phyloP scores from a whole-genome alignment of 2,113 vertebrate genomes.

The Solea solea region DNA sequence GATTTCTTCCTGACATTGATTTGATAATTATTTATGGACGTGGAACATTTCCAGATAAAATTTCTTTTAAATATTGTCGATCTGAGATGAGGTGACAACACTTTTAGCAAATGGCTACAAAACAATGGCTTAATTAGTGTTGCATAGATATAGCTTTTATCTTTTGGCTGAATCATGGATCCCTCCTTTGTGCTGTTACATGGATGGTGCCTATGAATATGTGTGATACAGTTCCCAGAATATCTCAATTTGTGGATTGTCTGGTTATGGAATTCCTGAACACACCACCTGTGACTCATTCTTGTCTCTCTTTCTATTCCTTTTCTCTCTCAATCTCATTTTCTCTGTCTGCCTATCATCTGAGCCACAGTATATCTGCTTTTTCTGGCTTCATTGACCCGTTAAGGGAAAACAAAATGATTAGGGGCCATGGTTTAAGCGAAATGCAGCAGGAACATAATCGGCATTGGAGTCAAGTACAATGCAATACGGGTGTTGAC shows the following conservation, averaged over 20 bases:
- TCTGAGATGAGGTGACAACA: neutral
- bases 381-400: conserved; percentile 31
- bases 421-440: conserved; percentile 42
- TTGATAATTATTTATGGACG: neutral
- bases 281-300: conserved; percentile 45
- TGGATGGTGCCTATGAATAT: conserved; percentile 31
- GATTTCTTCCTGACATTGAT: conserved; percentile 7
- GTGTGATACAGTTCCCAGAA: conserved; percentile 38
- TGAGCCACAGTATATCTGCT: conserved; percentile 32
- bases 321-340: conserved; percentile 57
- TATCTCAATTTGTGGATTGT: conserved; percentile 53
- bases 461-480: conserved; percentile 27
- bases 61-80: neutral
- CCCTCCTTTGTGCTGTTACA: conserved; percentile 6
- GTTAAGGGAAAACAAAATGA: conserved; percentile 58
- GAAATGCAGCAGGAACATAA: conserved; percentile 51
- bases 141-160: neutral
- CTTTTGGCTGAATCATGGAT: conserved; percentile 13
- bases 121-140: neutral
- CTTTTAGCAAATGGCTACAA: neutral
- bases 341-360: conserved; percentile 29
- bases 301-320: conserved; percentile 72
- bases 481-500: neutral
- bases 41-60: neutral
- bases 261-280: conserved; percentile 56